These are phyloP conservation scores for Orthonyx spaldingii DNA, from an alignment of 2,113 vertebrate genomes.

Conservation along the genomic window DNA sequence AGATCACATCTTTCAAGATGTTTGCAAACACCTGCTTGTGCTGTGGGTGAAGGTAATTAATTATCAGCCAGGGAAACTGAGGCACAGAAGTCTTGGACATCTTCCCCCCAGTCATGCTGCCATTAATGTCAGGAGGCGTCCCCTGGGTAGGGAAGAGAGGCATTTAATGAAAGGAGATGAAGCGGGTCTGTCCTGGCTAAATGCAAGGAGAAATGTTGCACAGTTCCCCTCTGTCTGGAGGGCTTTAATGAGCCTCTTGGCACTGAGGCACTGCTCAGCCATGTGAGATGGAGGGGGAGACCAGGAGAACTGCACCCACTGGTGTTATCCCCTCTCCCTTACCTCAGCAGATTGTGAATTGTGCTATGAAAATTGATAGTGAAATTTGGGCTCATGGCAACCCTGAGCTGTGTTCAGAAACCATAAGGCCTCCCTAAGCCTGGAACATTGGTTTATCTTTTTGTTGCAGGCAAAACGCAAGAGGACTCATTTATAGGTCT, in stretches of 20 bases:
- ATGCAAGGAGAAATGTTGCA: background rate
- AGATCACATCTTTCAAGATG: background rate
- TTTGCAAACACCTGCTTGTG: background rate
- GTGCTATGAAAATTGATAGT: background rate
- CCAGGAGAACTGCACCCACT: background rate
- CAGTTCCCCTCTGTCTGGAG: background rate
- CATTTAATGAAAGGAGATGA: background rate
- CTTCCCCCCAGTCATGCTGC: accelerated
- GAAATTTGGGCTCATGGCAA: background rate
- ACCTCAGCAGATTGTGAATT: background rate
- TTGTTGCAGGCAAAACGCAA: background rate
- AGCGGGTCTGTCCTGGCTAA: background rate
- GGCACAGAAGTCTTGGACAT: background rate
- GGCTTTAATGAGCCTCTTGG: background rate
- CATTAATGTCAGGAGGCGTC: no score
- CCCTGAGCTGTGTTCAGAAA: background rate
- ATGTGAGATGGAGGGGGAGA: background rate
- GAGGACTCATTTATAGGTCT: background rate
- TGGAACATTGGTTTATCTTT: background rate
- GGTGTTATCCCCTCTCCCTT: background rate
- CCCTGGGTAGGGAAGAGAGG: background rate
- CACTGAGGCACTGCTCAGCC: background rate
- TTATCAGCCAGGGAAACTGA: background rate
- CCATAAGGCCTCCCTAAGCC: background rate
- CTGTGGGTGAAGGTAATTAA: background rate